These are phyloP conservation scores for Drosophila putrida DNA, from an alignment of 2,888 invertebrate species.

Conservation along the genomic window DNA sequence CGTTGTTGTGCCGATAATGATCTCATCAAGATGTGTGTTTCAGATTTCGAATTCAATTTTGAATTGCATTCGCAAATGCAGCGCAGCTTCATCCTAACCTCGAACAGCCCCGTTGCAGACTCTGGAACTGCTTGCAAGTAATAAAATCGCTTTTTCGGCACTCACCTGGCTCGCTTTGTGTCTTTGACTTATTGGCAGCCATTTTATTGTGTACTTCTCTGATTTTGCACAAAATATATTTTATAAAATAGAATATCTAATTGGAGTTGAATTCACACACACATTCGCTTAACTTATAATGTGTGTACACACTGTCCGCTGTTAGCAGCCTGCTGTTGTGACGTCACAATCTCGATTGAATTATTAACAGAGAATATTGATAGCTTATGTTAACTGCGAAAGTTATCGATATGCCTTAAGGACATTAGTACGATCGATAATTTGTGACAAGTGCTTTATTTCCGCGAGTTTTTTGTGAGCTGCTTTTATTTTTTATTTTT, in stretches of 20 bases:
- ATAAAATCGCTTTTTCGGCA: constrained; percentile 48
- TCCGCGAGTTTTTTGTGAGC: neutral
- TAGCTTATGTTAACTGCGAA: neutral
- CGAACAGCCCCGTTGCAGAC: neutral
- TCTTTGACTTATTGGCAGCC: constrained; percentile 42
- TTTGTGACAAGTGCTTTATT: neutral
- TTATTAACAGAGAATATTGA: neutral
- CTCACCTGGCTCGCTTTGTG: constrained; percentile 45
- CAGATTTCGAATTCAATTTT: constrained; percentile 78
- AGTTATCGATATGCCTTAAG: neutral
- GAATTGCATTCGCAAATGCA: constrained; percentile 56
- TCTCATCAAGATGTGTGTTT: constrained; percentile 79
- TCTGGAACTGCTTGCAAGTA: constrained; percentile 36
- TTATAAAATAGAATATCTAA: too few species aligned
- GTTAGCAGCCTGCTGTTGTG: neutral
- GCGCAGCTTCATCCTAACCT: neutral
- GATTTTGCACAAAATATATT: too few species aligned
- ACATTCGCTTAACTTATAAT: too few species aligned
- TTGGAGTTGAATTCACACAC: too few species aligned
- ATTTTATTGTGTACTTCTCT: constrained; percentile 11
- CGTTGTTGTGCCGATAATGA: constrained; percentile 84
- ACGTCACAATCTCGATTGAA: neutral
- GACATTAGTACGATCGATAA: neutral
- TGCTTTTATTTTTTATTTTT: neutral
- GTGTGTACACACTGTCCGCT: neutral